Evolutionary conservation across 2,888 invertebrate species (phyloP).

Genomic region (Cantharis nigra): DNA sequence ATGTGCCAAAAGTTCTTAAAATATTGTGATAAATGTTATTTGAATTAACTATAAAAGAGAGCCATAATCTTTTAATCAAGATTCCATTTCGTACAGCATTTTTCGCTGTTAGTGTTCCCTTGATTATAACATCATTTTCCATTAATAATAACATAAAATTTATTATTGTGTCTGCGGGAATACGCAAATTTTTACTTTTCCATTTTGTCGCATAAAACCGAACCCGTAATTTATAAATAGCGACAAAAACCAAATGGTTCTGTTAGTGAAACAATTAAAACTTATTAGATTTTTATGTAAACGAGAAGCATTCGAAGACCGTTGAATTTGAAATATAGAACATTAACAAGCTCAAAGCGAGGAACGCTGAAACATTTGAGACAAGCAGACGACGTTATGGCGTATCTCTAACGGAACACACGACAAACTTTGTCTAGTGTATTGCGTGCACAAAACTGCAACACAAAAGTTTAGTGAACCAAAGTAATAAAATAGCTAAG

Average conservation of each 20-base stretch:
- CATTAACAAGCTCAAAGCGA: conserved; percentile 38
- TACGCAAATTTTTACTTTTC: background rate
- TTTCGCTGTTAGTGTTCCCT: background rate
- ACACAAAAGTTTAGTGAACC: background rate
- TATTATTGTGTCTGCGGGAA: background rate
- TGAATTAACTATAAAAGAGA: background rate
- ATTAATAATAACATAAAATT: background rate
- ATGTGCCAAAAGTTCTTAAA: background rate
- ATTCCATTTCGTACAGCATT: background rate
- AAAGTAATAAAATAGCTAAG: background rate
- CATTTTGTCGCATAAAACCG: conserved; percentile 3
- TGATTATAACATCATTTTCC: background rate
- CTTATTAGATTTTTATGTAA: conserved; percentile 46
- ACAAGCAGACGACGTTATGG: conserved; percentile 20
- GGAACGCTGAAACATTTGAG: conserved; percentile 26
- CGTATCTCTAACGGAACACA: conserved; percentile 21
- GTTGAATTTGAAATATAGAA: conserved; percentile 38
- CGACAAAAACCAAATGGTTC: conserved; percentile 29
- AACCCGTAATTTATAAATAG: conserved; percentile 9
- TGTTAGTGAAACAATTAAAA: conserved; percentile 45
- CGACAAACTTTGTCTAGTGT: conserved; percentile 11
- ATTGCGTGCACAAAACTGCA: conserved; percentile 24
- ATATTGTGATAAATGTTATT: background rate
- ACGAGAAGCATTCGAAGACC: conserved; percentile 37
- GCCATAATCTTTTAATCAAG: background rate